Evolutionary conservation across 2,797 vertebrate genomes (phyloP).

Genomic region (Sphenodon punctatus): DNA sequence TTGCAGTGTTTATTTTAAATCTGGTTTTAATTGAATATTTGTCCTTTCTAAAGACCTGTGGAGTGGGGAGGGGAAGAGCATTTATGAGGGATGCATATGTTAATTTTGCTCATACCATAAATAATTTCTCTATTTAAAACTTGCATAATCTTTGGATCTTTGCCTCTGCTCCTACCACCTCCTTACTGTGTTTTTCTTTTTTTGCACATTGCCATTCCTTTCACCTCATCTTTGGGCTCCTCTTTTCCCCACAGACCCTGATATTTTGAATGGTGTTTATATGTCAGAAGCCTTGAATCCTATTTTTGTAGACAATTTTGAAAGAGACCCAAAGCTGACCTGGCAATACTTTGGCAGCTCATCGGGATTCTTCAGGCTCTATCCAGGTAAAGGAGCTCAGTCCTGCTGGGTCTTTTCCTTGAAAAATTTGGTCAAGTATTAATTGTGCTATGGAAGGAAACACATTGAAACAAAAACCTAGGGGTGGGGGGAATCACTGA

Average conservation of each 20-base stretch:
- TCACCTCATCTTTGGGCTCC: not conserved
- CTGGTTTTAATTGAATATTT: not conserved
- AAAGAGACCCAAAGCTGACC: conserved; percentile 91
- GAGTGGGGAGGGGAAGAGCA: not conserved
- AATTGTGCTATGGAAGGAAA: not conserved
- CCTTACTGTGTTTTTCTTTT: rapidly evolving
- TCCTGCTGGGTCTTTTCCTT: rapidly evolving
- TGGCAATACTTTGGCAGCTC: conserved; percentile 98
- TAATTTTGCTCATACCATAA: not conserved
- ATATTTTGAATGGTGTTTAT: conserved; percentile 91
- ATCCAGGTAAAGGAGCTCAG: conserved; percentile 81
- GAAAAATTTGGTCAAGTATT: not conserved
- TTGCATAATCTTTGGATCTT: not conserved
- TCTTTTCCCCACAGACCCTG: conserved; percentile 78
- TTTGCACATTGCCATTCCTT: not conserved
- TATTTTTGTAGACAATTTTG: conserved; percentile 92
- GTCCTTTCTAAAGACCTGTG: too few species aligned
- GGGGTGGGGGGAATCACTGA: not conserved
- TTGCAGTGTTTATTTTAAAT: not conserved
- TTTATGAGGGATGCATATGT: not conserved
- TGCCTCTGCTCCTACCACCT: not conserved
- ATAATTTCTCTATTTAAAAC: not conserved
- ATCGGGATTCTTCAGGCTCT: conserved; percentile 93
- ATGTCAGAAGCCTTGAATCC: conserved; percentile 95
- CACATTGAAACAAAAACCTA: rapidly evolving